Base-by-base conservation (phyloP, 2,113 vertebrate genomes). In the Andinoacara biseriatus region DNA sequence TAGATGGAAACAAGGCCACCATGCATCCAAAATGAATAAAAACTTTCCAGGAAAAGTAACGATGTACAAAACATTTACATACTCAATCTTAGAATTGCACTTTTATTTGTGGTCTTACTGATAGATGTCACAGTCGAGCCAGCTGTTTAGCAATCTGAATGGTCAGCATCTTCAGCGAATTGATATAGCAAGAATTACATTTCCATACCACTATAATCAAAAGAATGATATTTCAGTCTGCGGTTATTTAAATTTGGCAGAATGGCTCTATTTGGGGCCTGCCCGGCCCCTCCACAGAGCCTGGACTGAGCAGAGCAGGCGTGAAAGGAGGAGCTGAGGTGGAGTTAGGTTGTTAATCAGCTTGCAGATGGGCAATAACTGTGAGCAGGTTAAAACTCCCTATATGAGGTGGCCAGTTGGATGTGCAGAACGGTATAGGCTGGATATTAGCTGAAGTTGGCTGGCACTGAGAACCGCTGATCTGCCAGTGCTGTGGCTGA, bases 391-490 rank as follows among this genome's bases (percentile, higher is more conserved):
- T 72, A 72, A 14, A 20, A 8, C 26, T 52, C 43, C 65, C 31
- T 54, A 33, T 72, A 72, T n/a, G 20, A 72, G 0, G 15, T 0
- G 6, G 26, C 67, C 20, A 43, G 15, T 7, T 69, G 43, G 22
- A 69, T 69, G 65, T 20, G 43, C 29, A 49, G 40, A 72, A 13
- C 43, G 13, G 26, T 18, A 33, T 72, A 17, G 6, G 67, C 46
- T 72, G 46, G 67, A 31, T 18, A n/a, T 52, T 9, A 54, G 26
- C 46, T 72, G 67, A 31, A 72, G 13, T 14, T 72, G 67, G 46
- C 46, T 1, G 46, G 43, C 26, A 72, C 17, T 72, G 24, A 52
- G 65, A 72, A 72, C 0, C 9, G 15, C 65, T 3, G 0, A 52
- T 52, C 43, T 69, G 63, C 63, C 40, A 8, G 63, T 67, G 9